Evolutionary conservation across 2,888 invertebrate species (phyloP).

Genomic region (Lasioglossum villosulum): DNA sequence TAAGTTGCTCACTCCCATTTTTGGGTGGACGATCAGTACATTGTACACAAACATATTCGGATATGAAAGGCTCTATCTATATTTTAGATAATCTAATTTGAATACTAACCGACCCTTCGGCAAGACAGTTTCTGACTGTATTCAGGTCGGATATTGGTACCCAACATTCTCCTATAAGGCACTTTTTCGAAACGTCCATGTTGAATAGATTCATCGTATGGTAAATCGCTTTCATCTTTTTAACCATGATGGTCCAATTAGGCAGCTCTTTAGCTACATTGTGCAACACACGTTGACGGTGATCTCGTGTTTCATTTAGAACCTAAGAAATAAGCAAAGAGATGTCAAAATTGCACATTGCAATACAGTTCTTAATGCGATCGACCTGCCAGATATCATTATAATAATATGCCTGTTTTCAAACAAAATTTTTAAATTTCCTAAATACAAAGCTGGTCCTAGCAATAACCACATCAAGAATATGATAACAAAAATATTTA

Average conservation of each 20-base stretch:
- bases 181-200: slow-evolving; percentile 99
- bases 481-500: neutral
- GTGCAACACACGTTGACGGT: slow-evolving; percentile 92
- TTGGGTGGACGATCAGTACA: too few relatives aligned
- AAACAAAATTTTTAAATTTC: neutral
- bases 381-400: too few relatives aligned
- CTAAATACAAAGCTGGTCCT: neutral
- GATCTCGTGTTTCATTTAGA: slow-evolving; percentile 94
- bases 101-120: slow-evolving; percentile 91
- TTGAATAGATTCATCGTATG: slow-evolving; percentile 97
- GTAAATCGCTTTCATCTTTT: slow-evolving; percentile 97
- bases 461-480: neutral
- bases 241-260: slow-evolving; percentile 94
- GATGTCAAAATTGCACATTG: neutral
- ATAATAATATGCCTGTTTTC: neutral
- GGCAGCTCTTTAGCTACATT: slow-evolving; percentile 95
- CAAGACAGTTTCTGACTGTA: slow-evolving; percentile 92
- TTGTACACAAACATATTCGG: neutral
- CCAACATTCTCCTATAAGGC: slow-evolving; percentile 97
- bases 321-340: slow-evolving; percentile 86
- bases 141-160: slow-evolving; percentile 92
- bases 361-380: neutral
- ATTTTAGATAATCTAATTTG: neutral
- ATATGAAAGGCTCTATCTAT: neutral
- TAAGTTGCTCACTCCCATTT: too few relatives aligned